Base-by-base conservation (phyloP, 1,140 invertebrate species). In the Drosophila micromelanica region DNA sequence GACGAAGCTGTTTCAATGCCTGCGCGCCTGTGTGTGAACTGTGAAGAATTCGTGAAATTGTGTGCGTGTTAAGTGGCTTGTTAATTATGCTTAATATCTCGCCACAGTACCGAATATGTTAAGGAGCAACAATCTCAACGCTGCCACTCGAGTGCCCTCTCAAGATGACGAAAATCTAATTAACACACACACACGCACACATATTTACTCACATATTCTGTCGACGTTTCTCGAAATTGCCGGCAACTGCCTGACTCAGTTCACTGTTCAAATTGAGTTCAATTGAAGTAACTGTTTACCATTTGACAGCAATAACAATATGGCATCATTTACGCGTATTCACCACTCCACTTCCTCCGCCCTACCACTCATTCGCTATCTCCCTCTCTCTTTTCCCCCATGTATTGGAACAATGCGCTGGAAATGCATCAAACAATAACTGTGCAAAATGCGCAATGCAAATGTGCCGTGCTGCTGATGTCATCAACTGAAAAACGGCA, bases 31-130 rank as follows among this genome's bases (percentile, higher is more conserved):
- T 65, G 27, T 45, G 13, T 60, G 9, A 27, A 27, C 27, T 61
- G 30, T 73, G 20, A 49, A 5, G 27, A 27, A 27, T 48, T 23
- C 48, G 55, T 67, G 30, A 49, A 51, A 43, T 35, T 42, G 45
- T 64, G 57, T 57, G 56, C 80, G 57, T 75, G 78, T 86, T 84
- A 86, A 86, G 81, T 86, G 82, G 75, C 81, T 86, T 86, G 81
- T 86, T 86, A 87, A 86, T 86, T 86, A 87, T 87, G 73, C 60
- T 76, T 40, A 76, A 76, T 73, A 64, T 62, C 56, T 77, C 37
- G 38, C 59, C 27, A 69, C 68, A 80, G 65, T 80, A 60, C 12
- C 72, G 32, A 85, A 80, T 70, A 76, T 60, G 32, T 52, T 61
- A 59, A 51, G 51, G 51, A 80, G 57, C 64, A 55, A 74, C 49